phyloP scores from a whole-genome alignment of 2,888 invertebrate genomes.

The Drosophila sordidapex region DNA sequence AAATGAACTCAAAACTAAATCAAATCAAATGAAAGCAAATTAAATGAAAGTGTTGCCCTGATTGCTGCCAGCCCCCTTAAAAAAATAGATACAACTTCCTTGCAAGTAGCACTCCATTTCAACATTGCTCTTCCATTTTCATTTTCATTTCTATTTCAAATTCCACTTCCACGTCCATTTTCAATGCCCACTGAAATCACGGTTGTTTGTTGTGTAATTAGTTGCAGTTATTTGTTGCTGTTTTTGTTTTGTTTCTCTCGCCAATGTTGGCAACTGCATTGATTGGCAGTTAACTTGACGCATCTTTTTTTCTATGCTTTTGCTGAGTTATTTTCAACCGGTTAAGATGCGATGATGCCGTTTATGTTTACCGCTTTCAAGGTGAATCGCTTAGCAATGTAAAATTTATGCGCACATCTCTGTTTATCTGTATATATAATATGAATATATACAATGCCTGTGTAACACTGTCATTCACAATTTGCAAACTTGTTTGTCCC shows the following conservation, averaged over 20 bases:
- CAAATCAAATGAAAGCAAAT: constrained; percentile 45
- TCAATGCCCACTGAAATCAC: constrained; percentile 36
- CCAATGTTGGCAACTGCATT: constrained; percentile 31
- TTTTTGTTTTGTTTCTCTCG: background rate
- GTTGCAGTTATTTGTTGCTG: constrained; percentile 16
- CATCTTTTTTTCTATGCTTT: constrained; percentile 38
- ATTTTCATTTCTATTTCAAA: constrained; percentile 13
- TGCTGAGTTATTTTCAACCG: constrained; percentile 59
- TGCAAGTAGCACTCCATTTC: constrained; percentile 9
- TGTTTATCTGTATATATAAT: background rate
- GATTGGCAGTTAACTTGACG: constrained; percentile 21
- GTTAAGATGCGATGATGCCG: constrained; percentile 46
- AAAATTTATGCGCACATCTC: constrained; percentile 51
- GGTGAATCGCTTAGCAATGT: constrained; percentile 63
- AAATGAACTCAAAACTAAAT: constrained; percentile 21
- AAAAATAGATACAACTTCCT: constrained; percentile 26
- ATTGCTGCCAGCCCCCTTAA: constrained; percentile 8
- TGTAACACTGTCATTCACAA: constrained; percentile 57
- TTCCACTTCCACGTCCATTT: constrained; percentile 23
- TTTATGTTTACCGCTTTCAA: constrained; percentile 60
- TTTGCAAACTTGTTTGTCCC: constrained; percentile 62
- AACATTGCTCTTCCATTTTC: constrained; percentile 4
- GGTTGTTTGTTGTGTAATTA: constrained; percentile 55
- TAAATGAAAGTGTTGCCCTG: constrained; percentile 63
- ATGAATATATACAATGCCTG: constrained; percentile 28